phyloP scores from a whole-genome alignment of 2,888 invertebrate genomes.

The Hydriomena furcata region DNA sequence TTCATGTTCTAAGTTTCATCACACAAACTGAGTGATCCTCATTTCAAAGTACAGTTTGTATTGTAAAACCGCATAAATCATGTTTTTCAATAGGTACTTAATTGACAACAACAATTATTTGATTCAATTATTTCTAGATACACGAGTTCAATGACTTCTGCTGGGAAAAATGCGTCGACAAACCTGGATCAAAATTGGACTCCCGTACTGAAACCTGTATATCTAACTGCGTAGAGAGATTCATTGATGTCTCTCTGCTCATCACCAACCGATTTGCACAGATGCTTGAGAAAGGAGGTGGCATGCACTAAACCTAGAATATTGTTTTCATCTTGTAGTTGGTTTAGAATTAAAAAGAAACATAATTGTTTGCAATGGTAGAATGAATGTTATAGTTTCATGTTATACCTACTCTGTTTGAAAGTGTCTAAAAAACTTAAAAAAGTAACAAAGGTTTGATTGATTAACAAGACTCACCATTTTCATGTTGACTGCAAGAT shows the following conservation, averaged over 20 bases:
- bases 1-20: no score
- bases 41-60: no score
- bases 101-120: no score
- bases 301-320: slow-evolving; percentile 61
- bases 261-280: slow-evolving; percentile 96
- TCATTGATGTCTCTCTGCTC: slow-evolving; percentile 95
- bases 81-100: no score
- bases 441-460: no score
- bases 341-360: background rate
- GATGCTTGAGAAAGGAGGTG: slow-evolving; percentile 89
- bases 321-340: background rate
- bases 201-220: slow-evolving; percentile 95
- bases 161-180: slow-evolving; percentile 98
- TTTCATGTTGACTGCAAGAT: no score
- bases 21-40: no score
- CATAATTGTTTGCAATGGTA: background rate
- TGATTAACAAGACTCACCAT: no score
- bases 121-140: slow-evolving; percentile 83
- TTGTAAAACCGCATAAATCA: no score
- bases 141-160: slow-evolving; percentile 97
- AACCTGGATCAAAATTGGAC: slow-evolving; percentile 94
- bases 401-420: background rate
- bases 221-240: slow-evolving; percentile 96
- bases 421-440: no score
- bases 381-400: background rate